Percentiles rank a stretch among this genome's conserved stretches.
Evolutionary conservation across 2,888 invertebrate genomes (phyloP).

Genomic region (Rotaria macrura): DNA sequence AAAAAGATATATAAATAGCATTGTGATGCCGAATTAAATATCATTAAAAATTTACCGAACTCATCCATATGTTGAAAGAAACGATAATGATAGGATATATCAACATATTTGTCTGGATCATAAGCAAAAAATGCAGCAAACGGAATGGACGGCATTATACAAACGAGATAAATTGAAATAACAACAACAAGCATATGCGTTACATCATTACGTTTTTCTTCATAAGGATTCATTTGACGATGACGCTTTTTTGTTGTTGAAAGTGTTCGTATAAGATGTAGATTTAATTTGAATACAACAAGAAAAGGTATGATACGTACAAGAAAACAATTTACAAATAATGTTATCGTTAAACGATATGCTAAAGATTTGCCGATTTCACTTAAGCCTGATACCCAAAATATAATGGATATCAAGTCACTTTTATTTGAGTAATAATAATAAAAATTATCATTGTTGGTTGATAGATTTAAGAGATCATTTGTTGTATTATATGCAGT

Average conservation of each 20-base stretch:
- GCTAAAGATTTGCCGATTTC: constrained; percentile 39
- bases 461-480: too few relatives aligned
- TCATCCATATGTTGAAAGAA: constrained; percentile 44
- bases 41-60: constrained; percentile 46
- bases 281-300: constrained; percentile 45
- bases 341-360: constrained; percentile 31
- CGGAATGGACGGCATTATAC: constrained; percentile 48
- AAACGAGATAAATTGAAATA: constrained; percentile 47
- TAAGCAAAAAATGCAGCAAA: constrained; percentile 48
- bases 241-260: constrained; percentile 42
- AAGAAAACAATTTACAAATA: constrained; percentile 35
- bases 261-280: constrained; percentile 46
- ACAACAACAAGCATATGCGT: constrained; percentile 50
- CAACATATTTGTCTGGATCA: constrained; percentile 35
- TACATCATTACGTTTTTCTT: constrained; percentile 47
- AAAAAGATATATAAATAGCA: constrained; percentile 50
- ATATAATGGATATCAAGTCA: background rate
- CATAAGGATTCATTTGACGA: constrained; percentile 42
- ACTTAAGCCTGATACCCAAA: constrained; percentile 38
- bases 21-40: constrained; percentile 49
- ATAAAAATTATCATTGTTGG: background rate
- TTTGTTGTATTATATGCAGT: background rate
- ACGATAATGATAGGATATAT: constrained; percentile 21
- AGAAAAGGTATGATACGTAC: constrained; percentile 48
- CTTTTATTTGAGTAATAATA: background rate